Evolutionary conservation across 2,797 vertebrate species (phyloP), one percentile per base, ranked within the genome.

Genomic region (Helicolenus hilgendorfi): DNA sequence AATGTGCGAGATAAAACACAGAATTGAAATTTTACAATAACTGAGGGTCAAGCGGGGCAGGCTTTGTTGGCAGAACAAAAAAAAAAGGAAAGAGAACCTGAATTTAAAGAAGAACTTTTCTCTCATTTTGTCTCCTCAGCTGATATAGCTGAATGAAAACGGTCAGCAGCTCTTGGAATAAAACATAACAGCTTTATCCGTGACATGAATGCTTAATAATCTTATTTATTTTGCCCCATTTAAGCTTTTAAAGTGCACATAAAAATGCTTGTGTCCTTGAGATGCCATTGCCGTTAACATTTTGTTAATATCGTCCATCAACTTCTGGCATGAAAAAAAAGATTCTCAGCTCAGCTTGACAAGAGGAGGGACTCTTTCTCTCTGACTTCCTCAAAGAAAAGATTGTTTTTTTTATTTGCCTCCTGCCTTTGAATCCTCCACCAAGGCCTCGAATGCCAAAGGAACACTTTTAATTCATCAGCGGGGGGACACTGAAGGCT

Each of bases 401-500:
- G 8, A 27, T 78, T 82, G 1, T 35, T 79, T 80, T 85, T 80
- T 81, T 85, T 81, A 84, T 90, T 86, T 87, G 70, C 81, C 69
- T 85, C 64, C 55, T 85, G 81, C 86, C 89, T 95, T 94, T 94
- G 86, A 93, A 92, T 91, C 68, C 29, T 68, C 74, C 80, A 82
- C 84, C 83, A 87, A 76, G 81, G 88, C 89, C 76, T 81, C 67
- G 41, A 91, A 95, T 89, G 90, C 92, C 93, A 93, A 91, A 93
- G 83, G 79, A 95, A 92, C 92, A 92, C 86, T 93, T 95, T 94
- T 90, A 96, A 97, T 96, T 95, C 92, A 92, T 92, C 91, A 92
- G 89, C 22, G 18, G 80, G 68, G 86, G 84, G 91, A 81, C 73
- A 73, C 69, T 87, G 92, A 94, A 95, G 93, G 90, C 94, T 93